Percentiles rank a stretch among this genome's conserved stretches.
phyloP scores from a whole-genome alignment of 1,140 invertebrate genomes.

The Euura saliciscinereae region DNA sequence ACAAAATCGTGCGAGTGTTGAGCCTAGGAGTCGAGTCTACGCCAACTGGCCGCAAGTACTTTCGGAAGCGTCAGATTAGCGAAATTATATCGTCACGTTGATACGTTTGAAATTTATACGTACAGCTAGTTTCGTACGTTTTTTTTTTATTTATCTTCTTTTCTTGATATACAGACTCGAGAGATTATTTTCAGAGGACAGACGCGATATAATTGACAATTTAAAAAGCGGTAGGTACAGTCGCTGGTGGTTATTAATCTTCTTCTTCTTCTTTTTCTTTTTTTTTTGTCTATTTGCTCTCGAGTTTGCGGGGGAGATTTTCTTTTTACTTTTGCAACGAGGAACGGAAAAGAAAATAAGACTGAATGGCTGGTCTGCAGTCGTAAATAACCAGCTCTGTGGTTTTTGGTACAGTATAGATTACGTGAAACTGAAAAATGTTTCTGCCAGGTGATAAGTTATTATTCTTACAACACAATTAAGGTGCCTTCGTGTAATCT shows the following conservation, averaged over 20 bases:
- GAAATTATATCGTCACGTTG: background rate
- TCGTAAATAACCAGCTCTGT: too few relatives aligned
- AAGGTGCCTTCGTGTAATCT: too few relatives aligned
- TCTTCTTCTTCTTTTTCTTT: background rate
- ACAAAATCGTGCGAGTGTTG: slow-evolving; percentile 1
- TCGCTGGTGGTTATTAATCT: background rate
- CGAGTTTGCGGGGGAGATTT: background rate
- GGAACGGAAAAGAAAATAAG: too few relatives aligned
- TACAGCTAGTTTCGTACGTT: background rate
- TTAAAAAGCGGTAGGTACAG: background rate
- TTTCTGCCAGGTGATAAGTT: too few relatives aligned
- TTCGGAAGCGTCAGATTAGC: slow-evolving; percentile 6
- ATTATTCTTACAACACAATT: too few relatives aligned
- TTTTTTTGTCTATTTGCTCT: background rate
- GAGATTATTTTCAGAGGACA: too few relatives aligned
- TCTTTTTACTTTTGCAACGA: too few relatives aligned
- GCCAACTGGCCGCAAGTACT: background rate
- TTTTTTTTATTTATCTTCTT: background rate
- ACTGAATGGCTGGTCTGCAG: too few relatives aligned
- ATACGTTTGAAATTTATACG: too few relatives aligned
- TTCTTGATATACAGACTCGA: background rate
- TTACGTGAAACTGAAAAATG: too few relatives aligned
- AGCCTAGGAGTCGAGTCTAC: background rate
- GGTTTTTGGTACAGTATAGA: too few relatives aligned
- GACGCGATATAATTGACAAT: background rate